phyloP scores from a whole-genome alignment of 2,113 vertebrate genomes.

The Balaeniceps rex region DNA sequence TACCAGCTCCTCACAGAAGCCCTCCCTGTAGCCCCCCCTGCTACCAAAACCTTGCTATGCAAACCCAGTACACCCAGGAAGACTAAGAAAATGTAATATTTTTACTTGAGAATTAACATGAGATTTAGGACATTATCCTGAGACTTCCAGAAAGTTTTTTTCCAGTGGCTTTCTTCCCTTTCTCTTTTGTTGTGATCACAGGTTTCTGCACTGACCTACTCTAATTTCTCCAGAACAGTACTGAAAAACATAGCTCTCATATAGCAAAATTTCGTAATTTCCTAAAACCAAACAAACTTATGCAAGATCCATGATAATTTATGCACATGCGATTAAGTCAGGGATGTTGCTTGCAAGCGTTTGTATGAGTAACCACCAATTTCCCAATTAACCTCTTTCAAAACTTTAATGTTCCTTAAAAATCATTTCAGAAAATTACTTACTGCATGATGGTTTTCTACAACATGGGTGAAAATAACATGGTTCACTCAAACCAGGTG shows the following conservation, averaged over 20 bases:
- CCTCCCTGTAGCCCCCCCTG: too few relatives aligned
- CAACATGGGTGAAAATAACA: background rate
- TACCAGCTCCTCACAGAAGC: too few relatives aligned
- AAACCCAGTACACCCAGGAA: too few relatives aligned
- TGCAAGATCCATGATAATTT: background rate
- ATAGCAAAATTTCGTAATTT: background rate
- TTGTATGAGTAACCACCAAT: background rate
- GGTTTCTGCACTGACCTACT: background rate
- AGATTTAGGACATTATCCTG: background rate
- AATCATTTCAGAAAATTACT: background rate
- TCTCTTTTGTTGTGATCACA: background rate
- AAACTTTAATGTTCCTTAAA: background rate
- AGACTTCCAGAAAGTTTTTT: background rate
- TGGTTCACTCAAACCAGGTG: background rate
- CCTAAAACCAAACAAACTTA: background rate
- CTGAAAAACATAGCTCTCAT: background rate
- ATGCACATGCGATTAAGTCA: background rate
- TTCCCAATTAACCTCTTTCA: background rate
- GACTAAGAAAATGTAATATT: background rate
- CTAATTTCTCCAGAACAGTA: background rate
- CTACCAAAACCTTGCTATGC: too few relatives aligned
- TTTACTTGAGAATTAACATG: background rate
- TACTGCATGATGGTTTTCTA: background rate
- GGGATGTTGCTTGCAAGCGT: background rate
- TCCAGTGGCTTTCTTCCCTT: background rate